Evolutionary conservation across 2,888 invertebrate species (phyloP), one percentile per base, ranked within the genome.

Genomic region (Pecten maximus): DNA sequence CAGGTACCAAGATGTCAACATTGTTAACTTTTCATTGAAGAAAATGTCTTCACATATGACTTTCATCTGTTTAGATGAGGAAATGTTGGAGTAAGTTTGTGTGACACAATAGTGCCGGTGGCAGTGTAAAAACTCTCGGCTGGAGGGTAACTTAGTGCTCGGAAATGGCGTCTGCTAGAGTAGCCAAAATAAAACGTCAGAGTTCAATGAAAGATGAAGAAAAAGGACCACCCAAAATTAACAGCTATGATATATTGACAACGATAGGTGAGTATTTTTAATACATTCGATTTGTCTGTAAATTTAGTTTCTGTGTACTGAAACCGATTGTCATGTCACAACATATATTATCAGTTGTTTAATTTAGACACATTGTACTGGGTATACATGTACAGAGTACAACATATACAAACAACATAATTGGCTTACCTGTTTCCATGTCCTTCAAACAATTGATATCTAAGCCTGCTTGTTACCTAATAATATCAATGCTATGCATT

Each of bases 141-240:
- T 74, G 15, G 12, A 74, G 74, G 74, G 74, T 74, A 74, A 74
- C 74, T 74, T 74, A 74, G 74, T 74, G 35, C 74, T 74, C 40
- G 39, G 91, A 90, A 92, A 94, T 94, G 94, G 94, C 94, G 91
- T 93, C 94, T 87, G 94, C 94, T 15, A 94, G 93, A 93, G 94
- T 94, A 91, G 94, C 94, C 88, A 94, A 94, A 93, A 92, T 92
- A 23, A 94, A 94, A 90, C 92, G 93, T 44, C 93, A 92, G 74
- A 89, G 91, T 19, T 90, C 90, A 89, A 92, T 92, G 74, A 89
- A 44, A 35, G 50, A 89, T 16, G 92, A 93, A 88, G 92, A 91
- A 40, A 87, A 91, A 16, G 90, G 91, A n/a, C 91, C 90, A 88
- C 92, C 91, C 87, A 93, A 93, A 50, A 87, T 93, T 40, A 92